Conservation (phyloP, 2,113 vertebrate species). For the Trinectes maculatus region DNA sequence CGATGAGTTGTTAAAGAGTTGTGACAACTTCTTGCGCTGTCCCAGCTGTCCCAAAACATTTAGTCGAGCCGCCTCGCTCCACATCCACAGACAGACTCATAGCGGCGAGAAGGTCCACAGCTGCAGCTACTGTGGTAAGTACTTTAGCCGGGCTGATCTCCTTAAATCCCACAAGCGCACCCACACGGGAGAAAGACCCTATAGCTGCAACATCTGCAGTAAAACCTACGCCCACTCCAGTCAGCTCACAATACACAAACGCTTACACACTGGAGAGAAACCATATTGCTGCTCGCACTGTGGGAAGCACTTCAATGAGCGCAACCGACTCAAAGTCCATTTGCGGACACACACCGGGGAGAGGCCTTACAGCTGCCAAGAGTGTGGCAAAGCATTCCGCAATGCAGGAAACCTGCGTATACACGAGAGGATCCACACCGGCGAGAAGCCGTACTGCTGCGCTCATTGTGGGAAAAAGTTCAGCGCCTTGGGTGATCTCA, state of each 20-base stretch:
- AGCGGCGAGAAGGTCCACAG: constrained; percentile 59
- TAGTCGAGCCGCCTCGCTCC: constrained; percentile 58
- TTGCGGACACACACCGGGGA: constrained; percentile 81
- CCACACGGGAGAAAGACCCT: constrained; percentile 79
- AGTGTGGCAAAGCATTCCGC: constrained; percentile 78
- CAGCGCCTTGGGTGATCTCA: constrained; percentile 77
- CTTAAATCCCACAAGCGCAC: constrained; percentile 77
- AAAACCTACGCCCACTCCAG: constrained; percentile 78
- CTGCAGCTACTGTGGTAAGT: constrained; percentile 76
- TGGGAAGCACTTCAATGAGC: constrained; percentile 77
- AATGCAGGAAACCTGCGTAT: constrained; percentile 78
- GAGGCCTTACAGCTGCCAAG: constrained; percentile 76
- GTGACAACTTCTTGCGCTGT: constrained; percentile 59
- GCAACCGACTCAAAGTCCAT: constrained; percentile 82
- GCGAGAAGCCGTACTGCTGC: constrained; percentile 80
- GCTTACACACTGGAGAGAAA: constrained; percentile 80
- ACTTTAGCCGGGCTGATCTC: constrained; percentile 74
- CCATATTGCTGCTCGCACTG: constrained; percentile 78
- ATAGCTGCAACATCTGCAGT: constrained; percentile 73
- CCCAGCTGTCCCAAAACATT: constrained; percentile 75
- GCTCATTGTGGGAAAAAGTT: constrained; percentile 80
- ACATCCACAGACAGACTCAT: constrained; percentile 76
- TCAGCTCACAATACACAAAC: constrained; percentile 79
- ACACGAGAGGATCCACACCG: constrained; percentile 79
- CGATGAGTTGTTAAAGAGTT: constrained; percentile 18